Conservation (phyloP, 2,888 invertebrate genomes). For the Nemoura dubitans region DNA sequence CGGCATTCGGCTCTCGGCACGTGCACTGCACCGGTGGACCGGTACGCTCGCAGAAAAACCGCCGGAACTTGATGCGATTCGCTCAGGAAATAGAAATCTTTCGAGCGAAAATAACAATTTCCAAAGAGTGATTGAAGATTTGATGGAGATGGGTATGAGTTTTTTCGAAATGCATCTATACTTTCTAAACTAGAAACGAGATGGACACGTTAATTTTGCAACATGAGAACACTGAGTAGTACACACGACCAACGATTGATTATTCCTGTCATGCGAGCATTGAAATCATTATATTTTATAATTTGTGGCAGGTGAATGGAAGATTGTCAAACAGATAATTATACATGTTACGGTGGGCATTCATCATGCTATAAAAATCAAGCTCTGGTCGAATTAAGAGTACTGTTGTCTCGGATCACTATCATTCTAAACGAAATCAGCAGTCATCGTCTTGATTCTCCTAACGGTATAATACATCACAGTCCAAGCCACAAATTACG, state of each 20-base stretch:
- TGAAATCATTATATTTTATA: neutral
- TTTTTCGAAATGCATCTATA: neutral
- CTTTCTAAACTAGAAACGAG: neutral
- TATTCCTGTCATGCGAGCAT: neutral
- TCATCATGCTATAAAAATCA: neutral
- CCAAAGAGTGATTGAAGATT: neutral
- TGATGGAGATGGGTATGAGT: neutral
- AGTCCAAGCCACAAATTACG: neutral
- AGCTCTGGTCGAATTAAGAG: neutral
- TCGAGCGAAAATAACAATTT: slow-evolving; percentile 35
- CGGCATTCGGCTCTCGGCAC: too few species aligned
- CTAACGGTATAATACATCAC: neutral
- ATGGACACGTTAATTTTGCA: neutral
- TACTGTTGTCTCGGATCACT: neutral
- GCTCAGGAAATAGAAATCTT: slow-evolving; percentile 23
- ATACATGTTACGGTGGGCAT: neutral
- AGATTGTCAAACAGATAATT: neutral
- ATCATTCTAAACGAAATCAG: neutral
- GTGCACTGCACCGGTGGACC: too few species aligned
- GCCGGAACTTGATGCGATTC: neutral
- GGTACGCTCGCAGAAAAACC: neutral
- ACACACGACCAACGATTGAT: neutral
- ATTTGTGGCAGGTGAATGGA: neutral
- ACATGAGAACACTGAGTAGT: neutral
- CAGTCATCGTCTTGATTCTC: neutral